phyloP scores from a whole-genome alignment of 1,140 invertebrate species.

The Sipha flava region DNA sequence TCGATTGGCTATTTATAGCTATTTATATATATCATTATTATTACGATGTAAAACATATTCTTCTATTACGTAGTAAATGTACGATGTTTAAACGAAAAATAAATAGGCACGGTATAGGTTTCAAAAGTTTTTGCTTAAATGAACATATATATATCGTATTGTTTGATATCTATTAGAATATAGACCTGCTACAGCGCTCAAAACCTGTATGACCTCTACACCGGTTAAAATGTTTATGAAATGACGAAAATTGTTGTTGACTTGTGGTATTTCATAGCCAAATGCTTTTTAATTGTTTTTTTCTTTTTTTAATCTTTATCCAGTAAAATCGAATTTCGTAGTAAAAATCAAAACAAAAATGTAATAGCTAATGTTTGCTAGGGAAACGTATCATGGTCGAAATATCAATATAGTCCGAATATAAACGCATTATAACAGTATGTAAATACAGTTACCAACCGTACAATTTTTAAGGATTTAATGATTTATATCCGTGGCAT shows the following conservation, averaged over 20 bases:
- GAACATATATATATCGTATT: background rate
- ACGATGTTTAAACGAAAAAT: background rate
- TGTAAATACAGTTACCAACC: no score
- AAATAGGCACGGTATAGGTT: no score
- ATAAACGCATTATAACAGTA: no score
- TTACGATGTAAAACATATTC: background rate
- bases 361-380: no score
- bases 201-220: background rate
- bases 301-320: no score
- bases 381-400: no score
- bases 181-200: background rate
- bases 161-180: background rate
- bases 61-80: background rate
- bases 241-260: background rate
- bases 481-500: no score
- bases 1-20: no score
- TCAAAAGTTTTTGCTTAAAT: background rate
- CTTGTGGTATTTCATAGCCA: background rate
- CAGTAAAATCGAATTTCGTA: no score
- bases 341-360: no score
- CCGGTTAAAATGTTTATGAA: background rate
- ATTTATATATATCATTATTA: background rate
- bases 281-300: background rate
- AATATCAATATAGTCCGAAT: no score
- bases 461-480: no score